Percentiles rank a stretch among this genome's conserved stretches.
Evolutionary conservation across 2,888 invertebrate species (phyloP).

Genomic region (Lepidochitona cinerea): DNA sequence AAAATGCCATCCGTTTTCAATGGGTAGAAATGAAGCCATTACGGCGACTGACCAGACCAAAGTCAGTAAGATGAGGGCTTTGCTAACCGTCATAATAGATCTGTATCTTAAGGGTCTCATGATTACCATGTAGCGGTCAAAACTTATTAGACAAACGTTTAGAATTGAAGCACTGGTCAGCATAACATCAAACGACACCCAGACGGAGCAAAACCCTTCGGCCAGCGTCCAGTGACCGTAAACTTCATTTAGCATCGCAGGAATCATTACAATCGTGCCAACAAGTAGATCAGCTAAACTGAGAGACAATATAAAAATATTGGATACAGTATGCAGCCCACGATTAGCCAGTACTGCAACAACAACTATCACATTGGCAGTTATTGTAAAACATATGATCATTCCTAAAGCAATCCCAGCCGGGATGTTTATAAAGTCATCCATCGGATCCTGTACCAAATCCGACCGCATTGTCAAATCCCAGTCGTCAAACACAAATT

Average conservation of each 20-base stretch:
- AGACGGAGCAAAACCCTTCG: conserved; percentile 49
- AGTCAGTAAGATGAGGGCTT: conserved; percentile 41
- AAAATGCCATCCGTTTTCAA: conserved; percentile 56
- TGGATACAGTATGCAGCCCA: conserved; percentile 53
- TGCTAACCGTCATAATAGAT: conserved; percentile 45
- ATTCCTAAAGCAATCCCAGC: conserved; percentile 39
- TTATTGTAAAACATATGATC: conserved; percentile 44
- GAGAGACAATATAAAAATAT: conserved; percentile 55
- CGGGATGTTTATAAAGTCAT: conserved; percentile 28
- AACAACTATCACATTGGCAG: conserved; percentile 49
- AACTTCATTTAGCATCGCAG: conserved; percentile 51
- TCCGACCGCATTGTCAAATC: not conserved
- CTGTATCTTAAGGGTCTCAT: conserved; percentile 58
- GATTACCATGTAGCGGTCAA: conserved; percentile 56
- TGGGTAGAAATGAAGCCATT: conserved; percentile 55
- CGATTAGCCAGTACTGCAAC: conserved; percentile 44
- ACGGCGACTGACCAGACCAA: conserved; percentile 51
- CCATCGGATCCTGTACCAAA: not conserved
- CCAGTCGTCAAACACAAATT: no score
- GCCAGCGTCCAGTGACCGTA: conserved; percentile 49
- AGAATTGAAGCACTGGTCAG: conserved; percentile 55
- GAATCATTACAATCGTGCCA: conserved; percentile 59
- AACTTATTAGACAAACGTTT: conserved; percentile 57
- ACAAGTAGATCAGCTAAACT: conserved; percentile 55
- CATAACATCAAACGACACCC: conserved; percentile 62